Evolutionary conservation across 1,140 invertebrate species (phyloP).

Genomic region (Zelostemma sp.): DNA sequence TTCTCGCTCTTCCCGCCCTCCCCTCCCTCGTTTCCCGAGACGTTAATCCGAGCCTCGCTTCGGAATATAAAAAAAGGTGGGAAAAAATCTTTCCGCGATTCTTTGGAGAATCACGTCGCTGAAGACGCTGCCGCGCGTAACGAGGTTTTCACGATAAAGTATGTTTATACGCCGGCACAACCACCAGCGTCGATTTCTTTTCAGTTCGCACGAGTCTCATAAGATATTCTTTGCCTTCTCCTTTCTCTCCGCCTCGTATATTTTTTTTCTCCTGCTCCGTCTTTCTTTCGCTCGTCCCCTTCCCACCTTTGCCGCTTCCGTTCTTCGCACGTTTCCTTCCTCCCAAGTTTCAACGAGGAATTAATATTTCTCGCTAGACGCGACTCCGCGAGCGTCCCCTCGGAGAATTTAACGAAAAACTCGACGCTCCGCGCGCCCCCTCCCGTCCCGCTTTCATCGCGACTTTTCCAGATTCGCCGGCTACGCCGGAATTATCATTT

Average conservation of each 20-base stretch:
- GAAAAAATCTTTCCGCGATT: slow-evolving; percentile 7
- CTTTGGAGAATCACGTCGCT: no score
- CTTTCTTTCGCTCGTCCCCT: slow-evolving; percentile 20
- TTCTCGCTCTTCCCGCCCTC: background rate
- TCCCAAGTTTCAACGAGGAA: slow-evolving; percentile 44
- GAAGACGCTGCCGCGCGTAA: background rate
- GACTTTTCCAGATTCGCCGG: slow-evolving; percentile 23
- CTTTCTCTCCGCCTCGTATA: slow-evolving; percentile 19
- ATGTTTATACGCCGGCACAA: slow-evolving; percentile 17
- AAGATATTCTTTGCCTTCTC: slow-evolving; percentile 18
- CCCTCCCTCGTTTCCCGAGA: background rate
- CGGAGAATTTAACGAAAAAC: slow-evolving; percentile 31
- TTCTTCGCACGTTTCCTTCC: slow-evolving; percentile 31
- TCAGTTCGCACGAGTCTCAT: slow-evolving; percentile 21
- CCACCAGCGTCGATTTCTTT: slow-evolving; percentile 16
- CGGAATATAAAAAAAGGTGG: slow-evolving; percentile 4
- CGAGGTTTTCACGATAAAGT: background rate
- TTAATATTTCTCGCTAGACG: slow-evolving; percentile 41
- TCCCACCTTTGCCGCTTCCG: slow-evolving; percentile 5
- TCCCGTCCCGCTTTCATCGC: no score
- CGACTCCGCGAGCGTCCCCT: slow-evolving; percentile 23
- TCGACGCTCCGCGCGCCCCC: background rate
- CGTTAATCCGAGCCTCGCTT: background rate
- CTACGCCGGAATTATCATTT: slow-evolving; percentile 41
- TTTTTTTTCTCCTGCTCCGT: slow-evolving; percentile 14